Evolutionary conservation across 2,888 invertebrate genomes (phyloP), one percentile per base, ranked within the genome.

Genomic region (Cotesia congregata): DNA sequence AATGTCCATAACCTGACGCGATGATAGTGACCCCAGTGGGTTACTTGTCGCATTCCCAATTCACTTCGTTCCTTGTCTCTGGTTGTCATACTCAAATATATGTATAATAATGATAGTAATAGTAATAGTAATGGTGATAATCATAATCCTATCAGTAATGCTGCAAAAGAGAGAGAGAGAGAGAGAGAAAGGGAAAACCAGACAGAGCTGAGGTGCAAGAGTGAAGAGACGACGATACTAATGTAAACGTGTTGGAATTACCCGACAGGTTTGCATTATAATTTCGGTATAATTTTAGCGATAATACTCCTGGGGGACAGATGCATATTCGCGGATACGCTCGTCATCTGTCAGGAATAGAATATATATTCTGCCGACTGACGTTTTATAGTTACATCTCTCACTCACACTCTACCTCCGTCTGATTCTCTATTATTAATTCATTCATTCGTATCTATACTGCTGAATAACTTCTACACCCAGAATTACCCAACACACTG

Each of bases 1-100:
- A 50, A 50, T 50, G 50, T 50, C 50, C 50, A 50, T 50, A 50
- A 50, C 50, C 50, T 50, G 50, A 50, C 50, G 50, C 50, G 50
- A 50, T 50, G 12, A 50, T 50, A 12, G 50, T 50, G 50, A 50
- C 50, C 50, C 6, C 50, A 50, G 50, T 50, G 12, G 50, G 50
- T 50, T 50, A 50, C 50, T 50, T 50, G 50, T 50, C 50, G 12
- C 12, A 50, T 50, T 50, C 50, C 12, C 50, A 50, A 50, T 50
- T 50, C 50, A 50, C 50, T 50, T 50, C 50, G 50, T 50, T 12
- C 50, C 50, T 50, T 50, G 50, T 50, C 12, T 50, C 50, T 50
- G 12, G 9, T 12, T 12, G 50, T 50, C 12, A 30, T 12, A 50
- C 9, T 50, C 12, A 50, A 12, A 50, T 50, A 50, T 50, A 50